Evolutionary conservation across 2,888 invertebrate species (phyloP).

Genomic region (Gymnosoma rotundatum): DNA sequence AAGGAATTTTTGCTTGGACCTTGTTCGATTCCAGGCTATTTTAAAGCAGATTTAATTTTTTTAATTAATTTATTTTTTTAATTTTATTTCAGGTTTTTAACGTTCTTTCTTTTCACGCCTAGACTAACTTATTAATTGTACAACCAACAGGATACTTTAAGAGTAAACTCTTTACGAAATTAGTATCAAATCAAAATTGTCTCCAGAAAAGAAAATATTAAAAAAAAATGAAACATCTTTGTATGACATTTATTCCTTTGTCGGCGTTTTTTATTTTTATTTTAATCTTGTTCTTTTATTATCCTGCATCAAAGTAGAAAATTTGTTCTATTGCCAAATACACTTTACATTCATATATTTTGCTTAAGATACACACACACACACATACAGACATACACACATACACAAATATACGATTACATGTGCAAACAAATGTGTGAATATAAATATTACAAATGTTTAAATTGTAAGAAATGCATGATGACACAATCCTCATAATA

Average conservation of each 20-base stretch:
- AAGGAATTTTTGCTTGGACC: too few relatives aligned
- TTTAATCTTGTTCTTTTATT: constrained; percentile 28
- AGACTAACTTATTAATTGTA: too few relatives aligned
- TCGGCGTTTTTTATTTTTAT: neutral
- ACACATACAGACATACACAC: neutral
- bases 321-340: constrained; percentile 51
- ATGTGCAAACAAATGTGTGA: neutral
- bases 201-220: neutral
- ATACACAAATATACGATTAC: neutral
- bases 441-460: constrained; percentile 41
- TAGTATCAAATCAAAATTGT: too few relatives aligned
- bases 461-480: constrained; percentile 43
- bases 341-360: constrained; percentile 25
- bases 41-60: too few relatives aligned
- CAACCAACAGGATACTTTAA: too few relatives aligned
- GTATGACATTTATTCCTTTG: constrained; percentile 22
- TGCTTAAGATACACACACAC: neutral
- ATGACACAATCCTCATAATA: constrained; percentile 60
- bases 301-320: constrained; percentile 48
- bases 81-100: too few relatives aligned
- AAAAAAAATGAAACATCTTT: neutral
- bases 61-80: too few relatives aligned
- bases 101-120: too few relatives aligned
- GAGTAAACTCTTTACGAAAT: too few relatives aligned
- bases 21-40: too few relatives aligned